Base-by-base conservation (phyloP, 2,888 invertebrate genomes). In the Dysmachus trigonus region DNA sequence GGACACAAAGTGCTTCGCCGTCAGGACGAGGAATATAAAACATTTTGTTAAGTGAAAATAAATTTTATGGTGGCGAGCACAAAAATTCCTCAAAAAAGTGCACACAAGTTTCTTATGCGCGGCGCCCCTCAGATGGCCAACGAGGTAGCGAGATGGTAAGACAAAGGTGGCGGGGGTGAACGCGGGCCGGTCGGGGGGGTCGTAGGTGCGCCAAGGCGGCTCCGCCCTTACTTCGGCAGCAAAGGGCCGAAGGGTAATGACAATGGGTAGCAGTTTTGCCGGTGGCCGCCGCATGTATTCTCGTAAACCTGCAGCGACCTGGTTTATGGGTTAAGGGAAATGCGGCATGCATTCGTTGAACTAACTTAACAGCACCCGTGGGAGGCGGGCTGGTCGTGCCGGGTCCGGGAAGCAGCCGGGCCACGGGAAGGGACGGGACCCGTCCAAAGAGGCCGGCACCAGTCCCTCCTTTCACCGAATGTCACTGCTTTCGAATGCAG, bases 11-110 rank as follows among this genome's bases (percentile, higher is more conserved):
- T 76, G 27, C 76, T 85, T 31, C 15, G 41, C 77, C 79, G 76
- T 79, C 71, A 85, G 72, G 27, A 79, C 79, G 72, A 85, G 79
- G 85, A 85, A 86, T 87, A 88, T 88, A 88, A 89, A 88, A 88
- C 88, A 89, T 89, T 88, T 88, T 87, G 88, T 88, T 88, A 88
- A 88, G 89, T 88, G 88, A 88, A 86, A 89, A 88, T 88, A 88
- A 89, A 89, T 88, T 89, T 88, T 87, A 86, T 83, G 83, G 71
- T 72, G 72, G 83, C 72, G 35, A 83, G 72, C 83, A 47, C 71
- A 83, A 71, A 83, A 71, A 72, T 83, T 83, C 41, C 22, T 72
- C 83, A 83, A 83, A 83, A n/a, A 72, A 83, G 72, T 71, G 83
- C 83, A 83, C 72, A 83, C 83, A 72, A n/a, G 72, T 81, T 81